These are phyloP conservation scores for Lethocerus indicus DNA, from an alignment of 1,140 invertebrate genomes.

Conservation along the genomic window DNA sequence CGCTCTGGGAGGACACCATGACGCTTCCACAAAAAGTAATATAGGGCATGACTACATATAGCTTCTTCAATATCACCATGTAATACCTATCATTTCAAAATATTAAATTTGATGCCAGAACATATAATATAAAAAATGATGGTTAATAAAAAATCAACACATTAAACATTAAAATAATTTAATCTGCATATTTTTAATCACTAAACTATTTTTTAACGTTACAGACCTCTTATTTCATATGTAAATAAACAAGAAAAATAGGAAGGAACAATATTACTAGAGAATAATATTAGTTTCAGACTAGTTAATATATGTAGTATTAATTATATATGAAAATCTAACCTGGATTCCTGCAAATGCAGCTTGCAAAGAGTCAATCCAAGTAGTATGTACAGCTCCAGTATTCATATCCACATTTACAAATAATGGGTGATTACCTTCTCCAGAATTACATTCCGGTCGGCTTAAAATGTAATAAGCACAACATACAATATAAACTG, in stretches of 20 bases:
- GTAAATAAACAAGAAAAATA: no score
- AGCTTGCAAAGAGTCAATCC: conserved; percentile 52
- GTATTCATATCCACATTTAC: conserved; percentile 54
- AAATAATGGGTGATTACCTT: conserved; percentile 46
- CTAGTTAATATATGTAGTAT: no score
- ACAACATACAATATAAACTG: not conserved
- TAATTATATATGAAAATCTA: no score
- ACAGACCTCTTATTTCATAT: no score
- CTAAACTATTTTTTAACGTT: no score
- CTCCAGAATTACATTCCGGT: conserved; percentile 35
- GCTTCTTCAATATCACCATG: conserved; percentile 54
- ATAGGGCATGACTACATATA: conserved; percentile 51
- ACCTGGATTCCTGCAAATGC: conserved; percentile 44
- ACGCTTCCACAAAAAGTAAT: conserved; percentile 45
- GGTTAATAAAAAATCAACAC: no score
- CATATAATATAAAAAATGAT: no score
- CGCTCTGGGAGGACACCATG: conserved; percentile 47
- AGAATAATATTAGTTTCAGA: no score
- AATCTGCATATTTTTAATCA: no score
- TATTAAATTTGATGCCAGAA: no score
- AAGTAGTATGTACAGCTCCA: conserved; percentile 40
- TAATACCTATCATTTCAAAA: conserved; percentile 29
- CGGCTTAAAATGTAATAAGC: conserved; percentile 24
- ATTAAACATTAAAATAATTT: no score
- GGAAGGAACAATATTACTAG: no score